Base-by-base conservation (phyloP, 2,113 vertebrate species). In the Ictidomys tridecemlineatus region DNA sequence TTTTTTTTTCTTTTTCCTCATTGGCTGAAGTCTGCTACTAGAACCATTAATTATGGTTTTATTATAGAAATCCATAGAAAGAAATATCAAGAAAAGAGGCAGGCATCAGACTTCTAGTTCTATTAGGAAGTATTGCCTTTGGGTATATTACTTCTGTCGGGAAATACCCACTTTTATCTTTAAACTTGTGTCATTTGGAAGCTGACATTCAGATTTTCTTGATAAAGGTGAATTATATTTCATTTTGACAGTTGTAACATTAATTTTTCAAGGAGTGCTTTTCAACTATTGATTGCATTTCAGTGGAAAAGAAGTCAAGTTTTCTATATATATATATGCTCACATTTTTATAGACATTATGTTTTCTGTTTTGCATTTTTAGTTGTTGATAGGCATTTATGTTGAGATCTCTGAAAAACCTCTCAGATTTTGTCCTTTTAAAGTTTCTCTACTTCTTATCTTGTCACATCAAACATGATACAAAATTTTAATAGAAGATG, bases 121-220 rank as follows among this genome's bases (percentile, higher is more conserved):
- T 51, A 30, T 45, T 61, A 67, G 2, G 18, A 94, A 89, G 69
- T 37, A 56, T 8, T 69, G 37, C 63, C 72, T 76, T 93, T 83
- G 37, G 61, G 5, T n/a, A 80, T 94, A 93, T n/a, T 76, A 97
- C 74, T 72, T 67, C 18, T 90, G 10, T 73, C 56, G 65, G 39
- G 58, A 88, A 63, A 92, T 72, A 93, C 56, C 24, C 42, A 91
- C 70, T 83, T 96, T 96, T 91, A 96, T 73, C 24, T 93, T 94
- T 48, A 97, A 96, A 95, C 28, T 86, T 95, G 28, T 89, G 93
- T 94, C 93, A 96, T 96, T 97, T 97, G 74, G 84, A 85, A 96
- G 56, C 51, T 90, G 91, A 65, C 20, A 91, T 95, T 98, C 78
- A 80, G 34, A 97, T 94, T 97, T 96, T 89, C 72, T 84, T 98